Evolutionary conservation across 2,797 vertebrate genomes (phyloP), one percentile per base, ranked within the genome.

Genomic region (Sebastiscus tertius): DNA sequence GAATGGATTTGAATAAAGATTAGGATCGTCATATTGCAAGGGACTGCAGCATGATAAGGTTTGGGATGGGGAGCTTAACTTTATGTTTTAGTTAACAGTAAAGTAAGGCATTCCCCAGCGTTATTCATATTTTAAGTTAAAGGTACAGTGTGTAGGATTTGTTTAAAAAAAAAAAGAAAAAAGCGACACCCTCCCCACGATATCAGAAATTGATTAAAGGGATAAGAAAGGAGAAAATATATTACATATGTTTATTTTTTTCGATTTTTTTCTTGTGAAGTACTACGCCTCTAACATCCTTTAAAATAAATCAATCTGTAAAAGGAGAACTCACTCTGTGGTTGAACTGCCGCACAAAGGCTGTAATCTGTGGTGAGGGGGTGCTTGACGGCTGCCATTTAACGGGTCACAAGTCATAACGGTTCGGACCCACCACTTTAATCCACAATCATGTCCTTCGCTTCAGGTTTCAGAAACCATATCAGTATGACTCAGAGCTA

Each of bases 1-100:
- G 72, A 82, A 77, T 77, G 58, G 24, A 80, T 79, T 42, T 78
- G 68, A 88, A 78, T 86, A 75, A 65, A 59, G n/a, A 82, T 71
- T 9, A 71, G 67, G 9, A 65, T 72, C 58, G 72, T 59, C 70
- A 79, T 79, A 36, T 34, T 74, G 12, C 46, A 27, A 8, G 29
- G 9, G 20, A 66, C 34, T n/a, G n/a, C 27, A 56, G 34, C 31
- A 7, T 33, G 18, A 26, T 8, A 20, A 27, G 3, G 13, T 52
- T 58, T 49, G 10, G 18, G 46, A 36, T 8, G 13, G 31, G 12
- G 24, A 42, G 31, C 11, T 46, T 11, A 27, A 27, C 16, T 18
- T 29, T 49, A 11, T 52, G 39, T 66, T 54, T 49, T 49, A 49
- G 46, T 49, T 0, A 18, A 20, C 46, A 49, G 46, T 49, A 22